Percentiles rank a stretch among this genome's conserved stretches.
Evolutionary conservation across 1,140 invertebrate genomes (phyloP).

Genomic region (Zaprionus davidi): DNA sequence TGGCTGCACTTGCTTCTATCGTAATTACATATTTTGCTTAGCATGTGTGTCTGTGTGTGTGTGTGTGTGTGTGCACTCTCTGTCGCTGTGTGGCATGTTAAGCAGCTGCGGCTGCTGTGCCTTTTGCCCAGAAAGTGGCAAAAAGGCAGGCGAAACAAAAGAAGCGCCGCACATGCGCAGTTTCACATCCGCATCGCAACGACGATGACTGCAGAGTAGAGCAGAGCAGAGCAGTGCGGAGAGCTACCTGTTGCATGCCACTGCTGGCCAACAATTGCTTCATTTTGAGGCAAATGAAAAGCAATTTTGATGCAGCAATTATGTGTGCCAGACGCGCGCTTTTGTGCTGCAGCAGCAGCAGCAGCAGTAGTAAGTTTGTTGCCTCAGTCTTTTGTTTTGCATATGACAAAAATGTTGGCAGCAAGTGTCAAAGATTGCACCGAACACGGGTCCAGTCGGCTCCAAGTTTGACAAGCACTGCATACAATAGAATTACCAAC

Average conservation of each 20-base stretch:
- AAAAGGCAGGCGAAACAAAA: constrained; percentile 68
- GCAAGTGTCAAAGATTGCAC: constrained; percentile 39
- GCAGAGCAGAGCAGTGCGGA: too few species aligned
- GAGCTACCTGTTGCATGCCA: constrained; percentile 15
- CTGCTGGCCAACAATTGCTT: constrained; percentile 65
- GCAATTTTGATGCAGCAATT: constrained; percentile 76
- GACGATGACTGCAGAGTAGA: constrained; percentile 9
- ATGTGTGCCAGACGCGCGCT: constrained; percentile 36
- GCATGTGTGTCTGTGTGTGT: constrained; percentile 48
- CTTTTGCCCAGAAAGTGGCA: constrained; percentile 57
- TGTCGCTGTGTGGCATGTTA: constrained; percentile 69
- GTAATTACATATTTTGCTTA: constrained; percentile 77
- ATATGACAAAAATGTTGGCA: constrained; percentile 66
- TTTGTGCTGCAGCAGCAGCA: constrained; percentile 2
- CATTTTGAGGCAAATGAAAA: constrained; percentile 77
- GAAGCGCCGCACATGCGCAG: constrained; percentile 74
- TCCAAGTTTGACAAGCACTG: not conserved
- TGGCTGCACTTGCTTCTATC: constrained; percentile 62
- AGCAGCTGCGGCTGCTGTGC: constrained; percentile 57
- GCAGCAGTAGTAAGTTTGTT: constrained; percentile 52
- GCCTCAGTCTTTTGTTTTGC: constrained; percentile 72
- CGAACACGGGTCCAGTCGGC: not conserved
- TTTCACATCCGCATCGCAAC: constrained; percentile 73
- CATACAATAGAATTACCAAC: constrained; percentile 3
- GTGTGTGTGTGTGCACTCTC: constrained; percentile 36